Evolutionary conservation across 1,140 invertebrate genomes (phyloP), one percentile per base, ranked within the genome.

Genomic region (Tribolium madens): DNA sequence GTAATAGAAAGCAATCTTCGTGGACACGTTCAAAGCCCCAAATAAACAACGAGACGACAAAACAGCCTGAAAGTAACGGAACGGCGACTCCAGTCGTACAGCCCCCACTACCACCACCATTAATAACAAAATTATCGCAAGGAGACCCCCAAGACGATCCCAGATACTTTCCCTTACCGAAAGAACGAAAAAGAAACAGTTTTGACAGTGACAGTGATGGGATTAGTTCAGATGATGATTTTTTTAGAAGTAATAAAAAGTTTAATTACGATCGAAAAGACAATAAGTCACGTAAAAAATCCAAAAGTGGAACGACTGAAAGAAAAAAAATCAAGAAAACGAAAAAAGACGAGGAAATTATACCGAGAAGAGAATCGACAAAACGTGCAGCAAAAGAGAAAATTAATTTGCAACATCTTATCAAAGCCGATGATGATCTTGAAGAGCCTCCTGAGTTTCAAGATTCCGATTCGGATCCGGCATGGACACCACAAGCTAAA

Each of bases 401-500:
- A 81, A 87, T 84, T 0, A 87, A 85, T 53, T 83, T 85, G 6
- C 86, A 88, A 73, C 85, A 87, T 73, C 83, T 88, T 14, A 86
- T 84, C 52, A 86, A 88, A 76, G 85, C 87, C 48, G 87, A 88
- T 2, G 88, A 88, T 21, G 87, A 89, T 73, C 84, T 86, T 18
- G 87, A 86, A 47, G 88, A 89, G 73, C 87, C 87, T 6, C 83
- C 84, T 47, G 88, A 89, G 81, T 89, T 89, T 80, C 85, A 86
- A 36, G 90, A 92, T 84, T 92, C 91, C 4, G 91, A 92, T 84
- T 90, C 89, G 7, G 92, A 93, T 88, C 92, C 92, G 6, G 91
- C 91, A 4, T 93, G 92, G 92, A 92, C 91, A 13, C 92, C 92
- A 3, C 88, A 89, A 60, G 87, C 88, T 18, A 91, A 90, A 77